Evolutionary conservation across 2,113 vertebrate species (phyloP).

Genomic region (Tricholaema leucomelas): DNA sequence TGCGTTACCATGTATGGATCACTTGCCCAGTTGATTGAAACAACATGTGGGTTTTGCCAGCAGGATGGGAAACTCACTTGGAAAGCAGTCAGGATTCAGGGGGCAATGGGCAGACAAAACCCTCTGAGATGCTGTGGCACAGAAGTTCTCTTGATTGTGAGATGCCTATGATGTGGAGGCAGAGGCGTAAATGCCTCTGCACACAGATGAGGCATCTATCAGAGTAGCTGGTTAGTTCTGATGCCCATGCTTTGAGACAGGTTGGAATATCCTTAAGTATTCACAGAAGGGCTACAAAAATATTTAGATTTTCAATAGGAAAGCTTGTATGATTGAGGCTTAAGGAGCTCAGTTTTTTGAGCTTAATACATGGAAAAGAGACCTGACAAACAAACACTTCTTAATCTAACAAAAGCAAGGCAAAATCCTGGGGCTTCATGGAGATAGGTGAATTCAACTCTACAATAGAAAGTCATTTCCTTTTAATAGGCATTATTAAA

Average conservation of each 20-base stretch:
- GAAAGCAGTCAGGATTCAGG: background rate
- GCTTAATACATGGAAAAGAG: background rate
- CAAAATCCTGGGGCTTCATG: background rate
- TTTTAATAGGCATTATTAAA: background rate
- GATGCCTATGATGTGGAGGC: background rate
- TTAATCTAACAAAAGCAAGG: background rate
- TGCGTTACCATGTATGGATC: background rate
- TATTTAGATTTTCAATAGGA: background rate
- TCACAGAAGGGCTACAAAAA: background rate
- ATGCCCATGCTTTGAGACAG: background rate
- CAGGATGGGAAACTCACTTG: background rate
- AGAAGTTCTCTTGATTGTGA: background rate
- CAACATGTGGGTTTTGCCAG: background rate
- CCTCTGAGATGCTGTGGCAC: background rate
- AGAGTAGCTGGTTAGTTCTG: background rate
- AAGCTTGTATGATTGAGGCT: background rate
- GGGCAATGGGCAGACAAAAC: background rate
- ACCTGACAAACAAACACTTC: background rate
- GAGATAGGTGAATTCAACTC: background rate
- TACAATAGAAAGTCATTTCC: background rate
- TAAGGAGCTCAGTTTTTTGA: background rate
- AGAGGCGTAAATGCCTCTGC: background rate
- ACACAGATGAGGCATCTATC: background rate
- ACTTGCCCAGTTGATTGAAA: background rate
- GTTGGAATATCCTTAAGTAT: background rate